Percentiles rank a stretch among this genome's conserved stretches.
These are phyloP conservation scores for Xenentodon cancila DNA, from an alignment of 2,797 vertebrate genomes.

Conservation along the genomic window DNA sequence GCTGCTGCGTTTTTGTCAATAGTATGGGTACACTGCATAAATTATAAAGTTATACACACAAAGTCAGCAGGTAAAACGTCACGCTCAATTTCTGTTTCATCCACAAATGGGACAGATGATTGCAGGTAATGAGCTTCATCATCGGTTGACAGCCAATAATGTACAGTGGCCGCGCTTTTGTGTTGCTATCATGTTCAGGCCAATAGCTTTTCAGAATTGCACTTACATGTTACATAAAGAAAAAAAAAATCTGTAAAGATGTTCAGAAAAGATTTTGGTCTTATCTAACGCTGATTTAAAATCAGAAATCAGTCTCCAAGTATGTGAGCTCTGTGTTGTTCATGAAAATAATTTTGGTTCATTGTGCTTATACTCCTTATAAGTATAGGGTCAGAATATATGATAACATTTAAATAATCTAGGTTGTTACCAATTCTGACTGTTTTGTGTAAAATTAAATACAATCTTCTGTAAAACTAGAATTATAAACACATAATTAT, in stretches of 20 bases:
- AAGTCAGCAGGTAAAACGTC: conserved; percentile 83
- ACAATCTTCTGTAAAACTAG: too few species aligned
- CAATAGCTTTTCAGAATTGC: conserved; percentile 29
- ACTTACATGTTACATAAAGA: conserved; percentile 17
- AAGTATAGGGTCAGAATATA: too few species aligned
- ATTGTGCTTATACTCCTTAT: too few species aligned
- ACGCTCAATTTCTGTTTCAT: conserved; percentile 63
- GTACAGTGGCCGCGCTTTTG: conserved; percentile 36
- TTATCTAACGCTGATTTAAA: neutral
- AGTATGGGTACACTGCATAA: conserved; percentile 78
- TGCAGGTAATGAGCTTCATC: conserved; percentile 72
- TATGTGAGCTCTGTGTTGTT: too few species aligned
- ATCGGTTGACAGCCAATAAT: conserved; percentile 48
- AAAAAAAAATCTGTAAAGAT: neutral
- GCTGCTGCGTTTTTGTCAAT: conserved; percentile 79
- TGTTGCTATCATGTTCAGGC: conserved; percentile 47
- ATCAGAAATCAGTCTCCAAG: too few species aligned
- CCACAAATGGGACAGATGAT: conserved; percentile 61
- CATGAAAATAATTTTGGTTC: too few species aligned
- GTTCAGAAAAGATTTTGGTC: neutral
- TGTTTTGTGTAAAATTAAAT: too few species aligned
- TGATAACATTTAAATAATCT: too few species aligned
- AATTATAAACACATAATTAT: too few species aligned
- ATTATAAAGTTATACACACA: conserved; percentile 84
- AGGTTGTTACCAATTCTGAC: too few species aligned